These are phyloP conservation scores for Dicaeum eximium DNA, from an alignment of 2,113 vertebrate species.

Conservation along the genomic window DNA sequence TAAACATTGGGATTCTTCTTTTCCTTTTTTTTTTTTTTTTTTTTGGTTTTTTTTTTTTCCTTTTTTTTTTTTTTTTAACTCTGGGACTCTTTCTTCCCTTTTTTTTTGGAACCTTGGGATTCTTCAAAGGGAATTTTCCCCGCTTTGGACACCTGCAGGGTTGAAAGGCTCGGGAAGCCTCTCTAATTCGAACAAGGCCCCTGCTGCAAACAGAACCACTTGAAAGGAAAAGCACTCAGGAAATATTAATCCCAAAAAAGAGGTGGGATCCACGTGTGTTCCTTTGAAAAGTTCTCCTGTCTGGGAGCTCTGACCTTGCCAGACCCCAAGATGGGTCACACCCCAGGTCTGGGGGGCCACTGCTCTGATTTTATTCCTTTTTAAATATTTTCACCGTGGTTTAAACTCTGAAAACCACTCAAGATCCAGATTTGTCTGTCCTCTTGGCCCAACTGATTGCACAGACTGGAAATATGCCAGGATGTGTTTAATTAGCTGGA, in stretches of 20 bases:
- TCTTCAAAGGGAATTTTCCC: slow-evolving; percentile 54
- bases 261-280: slow-evolving; percentile 37
- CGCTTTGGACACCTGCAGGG: slow-evolving; percentile 28
- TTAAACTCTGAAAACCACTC: not conserved
- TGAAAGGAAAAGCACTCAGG: slow-evolving; percentile 49
- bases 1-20: not conserved
- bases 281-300: slow-evolving; percentile 28
- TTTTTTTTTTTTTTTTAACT: too few species aligned
- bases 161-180: slow-evolving; percentile 53
- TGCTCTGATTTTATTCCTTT: not conserved
- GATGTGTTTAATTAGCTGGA: not conserved
- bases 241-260: slow-evolving; percentile 43
- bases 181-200: slow-evolving; percentile 48
- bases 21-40: not conserved
- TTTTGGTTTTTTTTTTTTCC: too few species aligned
- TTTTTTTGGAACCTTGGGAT: not conserved
- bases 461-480: not conserved
- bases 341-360: not conserved
- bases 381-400: not conserved
- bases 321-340: not conserved
- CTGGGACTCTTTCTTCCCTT: not conserved
- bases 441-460: not conserved
- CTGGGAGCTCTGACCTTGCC: not conserved
- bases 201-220: slow-evolving; percentile 22
- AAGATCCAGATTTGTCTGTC: not conserved